Conservation (phyloP, 1,140 invertebrate genomes). For the Leptinotarsa defecta region DNA sequence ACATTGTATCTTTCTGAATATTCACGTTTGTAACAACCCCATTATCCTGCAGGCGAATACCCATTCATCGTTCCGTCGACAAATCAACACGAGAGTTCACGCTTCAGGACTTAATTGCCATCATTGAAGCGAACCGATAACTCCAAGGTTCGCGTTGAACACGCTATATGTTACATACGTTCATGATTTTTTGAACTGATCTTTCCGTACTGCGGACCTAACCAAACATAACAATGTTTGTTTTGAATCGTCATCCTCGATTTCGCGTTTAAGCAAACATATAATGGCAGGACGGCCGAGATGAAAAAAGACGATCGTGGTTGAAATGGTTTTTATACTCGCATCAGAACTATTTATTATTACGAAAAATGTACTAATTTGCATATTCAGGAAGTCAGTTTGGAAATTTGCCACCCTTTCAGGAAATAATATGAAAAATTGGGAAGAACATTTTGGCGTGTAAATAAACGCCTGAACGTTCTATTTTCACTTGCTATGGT, state of each 20-base stretch:
- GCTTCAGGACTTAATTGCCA: background rate
- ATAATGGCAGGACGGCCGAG: no score
- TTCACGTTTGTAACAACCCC: background rate
- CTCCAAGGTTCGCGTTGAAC: constrained; percentile 1
- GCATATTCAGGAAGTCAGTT: no score
- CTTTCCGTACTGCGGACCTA: background rate
- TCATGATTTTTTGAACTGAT: background rate
- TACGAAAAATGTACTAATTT: no score
- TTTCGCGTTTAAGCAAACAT: no score
- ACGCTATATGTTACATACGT: background rate
- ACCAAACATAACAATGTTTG: background rate
- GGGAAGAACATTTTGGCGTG: no score
- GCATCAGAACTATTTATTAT: no score
- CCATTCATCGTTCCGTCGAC: background rate
- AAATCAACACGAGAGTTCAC: constrained; percentile 1
- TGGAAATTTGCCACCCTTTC: no score
- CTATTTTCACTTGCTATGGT: no score
- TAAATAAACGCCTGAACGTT: no score
- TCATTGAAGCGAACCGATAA: background rate
- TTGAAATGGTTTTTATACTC: no score
- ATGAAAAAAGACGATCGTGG: no score
- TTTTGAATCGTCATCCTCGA: background rate
- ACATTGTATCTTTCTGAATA: background rate
- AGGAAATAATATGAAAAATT: no score
- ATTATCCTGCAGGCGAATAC: background rate